Percentiles rank a stretch among this genome's conserved stretches.
These are phyloP conservation scores for Megaptera novaeangliae DNA, from an alignment of 2,113 vertebrate species.

Conservation along the genomic window DNA sequence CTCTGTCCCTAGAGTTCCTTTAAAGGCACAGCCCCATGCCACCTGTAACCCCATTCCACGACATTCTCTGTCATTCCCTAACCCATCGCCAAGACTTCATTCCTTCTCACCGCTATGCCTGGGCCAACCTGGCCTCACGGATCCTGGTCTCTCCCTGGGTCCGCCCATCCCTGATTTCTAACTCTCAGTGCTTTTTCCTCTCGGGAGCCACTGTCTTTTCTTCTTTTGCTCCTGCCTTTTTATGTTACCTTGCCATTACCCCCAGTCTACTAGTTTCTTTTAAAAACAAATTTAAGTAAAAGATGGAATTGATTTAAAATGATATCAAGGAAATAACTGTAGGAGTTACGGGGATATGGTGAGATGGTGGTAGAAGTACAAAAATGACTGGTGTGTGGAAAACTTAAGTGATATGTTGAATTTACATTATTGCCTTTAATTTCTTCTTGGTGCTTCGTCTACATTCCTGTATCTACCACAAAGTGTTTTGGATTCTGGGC, in stretches of 20 bases:
- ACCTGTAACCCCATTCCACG: background rate
- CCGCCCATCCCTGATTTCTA: background rate
- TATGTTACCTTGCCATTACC: background rate
- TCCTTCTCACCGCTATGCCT: background rate
- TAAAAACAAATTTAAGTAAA: slow-evolving; percentile 7
- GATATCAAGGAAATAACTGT: background rate
- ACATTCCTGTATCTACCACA: background rate
- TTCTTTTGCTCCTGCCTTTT: background rate
- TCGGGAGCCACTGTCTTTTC: background rate
- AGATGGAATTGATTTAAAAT: slow-evolving; percentile 5
- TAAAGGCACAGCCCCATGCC: background rate
- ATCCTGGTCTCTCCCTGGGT: background rate
- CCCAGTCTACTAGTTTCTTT: background rate
- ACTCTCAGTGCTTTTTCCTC: background rate
- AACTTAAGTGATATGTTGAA: background rate
- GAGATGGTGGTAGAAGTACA: background rate
- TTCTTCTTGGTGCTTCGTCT: background rate
- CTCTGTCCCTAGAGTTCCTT: background rate
- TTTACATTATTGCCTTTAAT: background rate
- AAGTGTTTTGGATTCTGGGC: background rate
- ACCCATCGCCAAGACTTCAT: background rate
- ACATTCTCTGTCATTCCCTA: background rate
- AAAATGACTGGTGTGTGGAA: slow-evolving; percentile 5
- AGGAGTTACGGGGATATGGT: background rate
- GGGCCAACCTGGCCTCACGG: background rate